Evolutionary conservation across 2,888 invertebrate species (phyloP), one percentile per base, ranked within the genome.

Genomic region (Euplexia lucipara): DNA sequence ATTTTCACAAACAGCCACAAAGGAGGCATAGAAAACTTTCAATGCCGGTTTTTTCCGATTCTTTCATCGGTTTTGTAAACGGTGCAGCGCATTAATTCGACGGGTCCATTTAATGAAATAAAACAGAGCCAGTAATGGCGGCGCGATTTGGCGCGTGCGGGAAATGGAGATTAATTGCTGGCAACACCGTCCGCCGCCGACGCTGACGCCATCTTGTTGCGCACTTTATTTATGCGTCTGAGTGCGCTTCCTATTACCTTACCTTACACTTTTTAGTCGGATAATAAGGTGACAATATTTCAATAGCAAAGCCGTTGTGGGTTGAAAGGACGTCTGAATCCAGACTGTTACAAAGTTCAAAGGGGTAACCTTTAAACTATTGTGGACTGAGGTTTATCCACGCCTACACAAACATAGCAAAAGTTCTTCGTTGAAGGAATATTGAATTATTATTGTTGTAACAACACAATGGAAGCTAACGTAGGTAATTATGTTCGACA

Each of bases 111-210:
- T 93, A 94, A 92, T 93, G 91, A 93, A 93, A 94, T 93, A 93
- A 94, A 94, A 93, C 91, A 92, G 90, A 88, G 86, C 83, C 86
- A 84, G 90, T 92, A 92, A 92, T 91, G 90, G 91, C 88, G 88
- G 87, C 85, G 90, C 90, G 92, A 93, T 93, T 92, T 92, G 90
- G 90, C 90, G 90, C 90, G 89, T 90, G 91, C 88, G 89, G 91
- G 88, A 91, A 94, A 94, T 94, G 91, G 93, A 95, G 92, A 95
- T 93, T 94, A 93, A 95, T 94, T 88, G 89, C 89, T 90, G 90
- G 92, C 86, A 92, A 90, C 91, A 91, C 91, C 89, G 86, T 88
- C 87, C 85, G 86, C 83, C 82, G 84, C 86, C 83, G 82, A 79
- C 82, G 81, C 78, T 77, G 85, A 83, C 86, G 90, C 91, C 91